Conservation (phyloP, 2,888 invertebrate species). For the Agonopterix alstromeriana region DNA sequence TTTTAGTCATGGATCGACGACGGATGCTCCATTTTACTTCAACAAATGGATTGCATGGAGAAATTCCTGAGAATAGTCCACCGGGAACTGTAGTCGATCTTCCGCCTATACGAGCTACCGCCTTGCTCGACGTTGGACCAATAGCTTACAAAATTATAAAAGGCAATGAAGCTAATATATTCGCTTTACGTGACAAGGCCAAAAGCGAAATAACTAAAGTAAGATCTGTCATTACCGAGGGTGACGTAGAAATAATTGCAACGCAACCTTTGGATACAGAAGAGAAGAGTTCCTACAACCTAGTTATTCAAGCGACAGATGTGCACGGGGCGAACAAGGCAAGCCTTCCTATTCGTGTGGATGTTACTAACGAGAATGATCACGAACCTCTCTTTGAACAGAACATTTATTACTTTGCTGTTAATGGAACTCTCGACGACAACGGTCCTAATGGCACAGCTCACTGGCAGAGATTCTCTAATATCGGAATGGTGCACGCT, state of each 20-base stretch:
- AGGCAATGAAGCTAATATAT: conserved; percentile 84
- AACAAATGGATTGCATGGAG: conserved; percentile 79
- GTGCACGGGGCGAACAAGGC: conserved; percentile 88
- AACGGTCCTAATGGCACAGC: conserved; percentile 77
- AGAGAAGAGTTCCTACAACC: conserved; percentile 80
- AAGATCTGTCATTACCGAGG: conserved; percentile 73
- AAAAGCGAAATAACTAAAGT: conserved; percentile 63
- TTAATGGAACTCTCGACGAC: conserved; percentile 79
- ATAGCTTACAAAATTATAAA: conserved; percentile 88
- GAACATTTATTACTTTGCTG: conserved; percentile 85
- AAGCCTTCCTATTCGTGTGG: conserved; percentile 84
- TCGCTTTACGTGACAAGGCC: conserved; percentile 81
- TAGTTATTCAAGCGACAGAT: conserved; percentile 89
- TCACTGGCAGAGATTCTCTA: conserved; percentile 86
- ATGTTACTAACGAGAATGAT: conserved; percentile 92
- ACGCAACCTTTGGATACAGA: conserved; percentile 88
- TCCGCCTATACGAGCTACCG: conserved; percentile 83
- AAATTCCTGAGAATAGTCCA: conserved; percentile 86
- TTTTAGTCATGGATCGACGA: conserved; percentile 88
- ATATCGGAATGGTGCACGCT: conserved; percentile 90
- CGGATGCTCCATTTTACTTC: conserved; percentile 88
- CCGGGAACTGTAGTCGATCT: conserved; percentile 84
- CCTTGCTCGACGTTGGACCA: conserved; percentile 79
- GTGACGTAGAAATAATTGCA: conserved; percentile 86
- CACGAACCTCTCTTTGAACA: conserved; percentile 91